Percentiles rank a stretch among this genome's conserved stretches.
These are phyloP conservation scores for Saguinus midas DNA, from an alignment of 2,113 vertebrate genomes.

Conservation along the genomic window DNA sequence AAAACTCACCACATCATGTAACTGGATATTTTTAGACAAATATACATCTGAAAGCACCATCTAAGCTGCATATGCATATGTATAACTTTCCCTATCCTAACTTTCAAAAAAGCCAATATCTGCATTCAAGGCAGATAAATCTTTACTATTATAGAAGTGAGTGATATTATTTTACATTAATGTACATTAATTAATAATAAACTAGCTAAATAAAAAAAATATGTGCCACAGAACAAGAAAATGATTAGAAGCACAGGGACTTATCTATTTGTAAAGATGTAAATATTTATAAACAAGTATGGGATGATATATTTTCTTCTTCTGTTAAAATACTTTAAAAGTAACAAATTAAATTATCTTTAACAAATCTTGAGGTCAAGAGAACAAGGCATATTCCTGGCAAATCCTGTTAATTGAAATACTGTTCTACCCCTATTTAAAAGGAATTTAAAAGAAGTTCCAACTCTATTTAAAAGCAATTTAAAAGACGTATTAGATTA, in stretches of 20 bases:
- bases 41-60: not conserved
- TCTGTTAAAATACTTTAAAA: not conserved
- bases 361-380: conserved; percentile 58
- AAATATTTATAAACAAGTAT: not conserved
- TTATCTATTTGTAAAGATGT: not conserved
- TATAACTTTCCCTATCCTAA: not conserved
- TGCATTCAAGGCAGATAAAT: not conserved
- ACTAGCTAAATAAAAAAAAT: not conserved
- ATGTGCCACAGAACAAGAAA: not conserved
- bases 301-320: not conserved
- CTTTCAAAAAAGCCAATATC: not conserved
- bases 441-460: conserved; percentile 62
- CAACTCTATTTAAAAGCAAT: conserved; percentile 33
- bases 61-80: not conserved
- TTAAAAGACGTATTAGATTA: conserved; percentile 63
- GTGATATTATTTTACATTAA: conserved; percentile 10
- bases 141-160: not conserved
- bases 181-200: not conserved
- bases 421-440: conserved; percentile 35
- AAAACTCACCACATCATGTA: not conserved
- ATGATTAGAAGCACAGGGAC: not conserved
- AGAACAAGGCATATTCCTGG: not conserved
- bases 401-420: conserved; percentile 1
- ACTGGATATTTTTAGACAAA: not conserved
- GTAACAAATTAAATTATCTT: not conserved